Evolutionary conservation across 1,140 invertebrate genomes (phyloP).

Genomic region (Cherax quadricarinatus): DNA sequence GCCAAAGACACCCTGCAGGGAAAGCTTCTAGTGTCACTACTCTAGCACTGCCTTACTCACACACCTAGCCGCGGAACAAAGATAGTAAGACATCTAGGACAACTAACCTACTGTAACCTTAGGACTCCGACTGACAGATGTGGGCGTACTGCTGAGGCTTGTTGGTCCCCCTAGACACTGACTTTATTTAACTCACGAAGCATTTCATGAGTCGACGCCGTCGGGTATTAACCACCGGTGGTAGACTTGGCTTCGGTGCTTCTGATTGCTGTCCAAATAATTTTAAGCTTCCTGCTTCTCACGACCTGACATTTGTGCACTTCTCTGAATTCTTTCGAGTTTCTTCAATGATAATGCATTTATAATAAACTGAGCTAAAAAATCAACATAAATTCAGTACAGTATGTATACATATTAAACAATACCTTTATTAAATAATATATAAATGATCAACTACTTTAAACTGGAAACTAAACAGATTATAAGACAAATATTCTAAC

Average conservation of each 20-base stretch:
- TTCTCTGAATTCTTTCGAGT: conserved; percentile 14
- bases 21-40: conserved; percentile 11
- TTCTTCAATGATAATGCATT: not conserved
- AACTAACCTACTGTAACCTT: conserved; percentile 1
- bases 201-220: not conserved
- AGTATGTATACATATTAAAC: not conserved
- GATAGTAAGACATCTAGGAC: conserved; percentile 16
- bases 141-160: conserved; percentile 2
- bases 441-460: not conserved
- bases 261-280: not conserved
- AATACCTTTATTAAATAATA: no score
- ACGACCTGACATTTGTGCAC: conserved; percentile 10
- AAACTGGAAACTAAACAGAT: not conserved
- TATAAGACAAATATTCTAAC: conserved; percentile 3
- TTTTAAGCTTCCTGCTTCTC: conserved; percentile 22
- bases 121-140: not conserved
- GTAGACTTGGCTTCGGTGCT: conserved; percentile 1
- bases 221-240: not conserved
- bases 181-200: not conserved
- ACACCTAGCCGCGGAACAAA: conserved; percentile 8
- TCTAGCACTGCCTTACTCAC: conserved; percentile 20
- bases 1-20: conserved; percentile 16
- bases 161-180: not conserved
- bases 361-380: not conserved
- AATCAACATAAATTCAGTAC: not conserved